Evolutionary conservation across 2,888 invertebrate species (phyloP).

Genomic region (Ashinkailepas kermadecensis): DNA sequence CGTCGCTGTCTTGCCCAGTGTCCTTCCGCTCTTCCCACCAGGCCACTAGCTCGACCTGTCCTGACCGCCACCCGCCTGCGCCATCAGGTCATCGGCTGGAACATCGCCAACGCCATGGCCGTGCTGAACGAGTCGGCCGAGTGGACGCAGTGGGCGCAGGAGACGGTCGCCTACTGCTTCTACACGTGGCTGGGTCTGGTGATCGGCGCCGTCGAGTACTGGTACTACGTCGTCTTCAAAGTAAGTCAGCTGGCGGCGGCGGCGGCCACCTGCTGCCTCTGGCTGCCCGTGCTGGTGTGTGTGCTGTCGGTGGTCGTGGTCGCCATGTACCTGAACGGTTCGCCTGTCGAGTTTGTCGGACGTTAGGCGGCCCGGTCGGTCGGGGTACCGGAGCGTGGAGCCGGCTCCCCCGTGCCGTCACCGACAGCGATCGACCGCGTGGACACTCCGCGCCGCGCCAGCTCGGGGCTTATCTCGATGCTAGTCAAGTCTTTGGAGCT

Average conservation of each 20-base stretch:
- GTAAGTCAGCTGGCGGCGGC: constrained; percentile 4
- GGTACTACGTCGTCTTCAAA: constrained; percentile 16
- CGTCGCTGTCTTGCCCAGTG: too few relatives aligned
- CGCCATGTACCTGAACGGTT: neutral
- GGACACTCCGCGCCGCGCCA: too few relatives aligned
- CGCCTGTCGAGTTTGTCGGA: neutral
- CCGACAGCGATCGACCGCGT: too few relatives aligned
- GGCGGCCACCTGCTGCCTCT: neutral
- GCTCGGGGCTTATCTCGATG: too few relatives aligned
- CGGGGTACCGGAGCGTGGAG: neutral
- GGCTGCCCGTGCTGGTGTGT: neutral
- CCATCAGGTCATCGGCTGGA: constrained; percentile 7
- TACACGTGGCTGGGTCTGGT: neutral
- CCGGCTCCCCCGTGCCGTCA: neutral
- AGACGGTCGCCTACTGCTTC: constrained; percentile 11
- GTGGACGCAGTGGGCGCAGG: neutral
- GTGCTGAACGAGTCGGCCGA: neutral
- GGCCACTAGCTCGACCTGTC: too few relatives aligned
- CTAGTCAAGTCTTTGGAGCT: too few relatives aligned
- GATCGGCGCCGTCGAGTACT: constrained; percentile 3
- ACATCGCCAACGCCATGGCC: neutral
- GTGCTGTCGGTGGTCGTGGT: neutral
- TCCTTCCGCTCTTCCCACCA: too few relatives aligned
- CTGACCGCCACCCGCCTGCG: too few relatives aligned
- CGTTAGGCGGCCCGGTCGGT: neutral